phyloP scores from a whole-genome alignment of 2,888 invertebrate species.

The Sesia apiformis region DNA sequence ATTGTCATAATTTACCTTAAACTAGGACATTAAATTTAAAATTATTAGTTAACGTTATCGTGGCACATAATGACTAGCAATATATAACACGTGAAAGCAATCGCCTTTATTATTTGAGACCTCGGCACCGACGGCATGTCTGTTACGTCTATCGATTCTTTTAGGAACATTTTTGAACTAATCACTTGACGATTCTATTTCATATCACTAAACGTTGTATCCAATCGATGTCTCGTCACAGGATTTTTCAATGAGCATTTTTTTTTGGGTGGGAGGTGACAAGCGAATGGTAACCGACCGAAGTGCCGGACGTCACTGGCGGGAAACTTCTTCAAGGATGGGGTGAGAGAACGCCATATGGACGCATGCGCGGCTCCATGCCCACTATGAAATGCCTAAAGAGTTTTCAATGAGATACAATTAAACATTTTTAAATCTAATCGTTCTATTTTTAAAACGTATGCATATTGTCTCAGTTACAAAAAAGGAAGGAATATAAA shows the following conservation, averaged over 20 bases:
- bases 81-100: conserved; percentile 36
- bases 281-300: conserved; percentile 20
- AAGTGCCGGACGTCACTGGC: conserved; percentile 36
- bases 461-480: too few species aligned
- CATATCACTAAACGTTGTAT: background rate
- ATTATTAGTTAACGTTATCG: conserved; percentile 44
- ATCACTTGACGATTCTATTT: background rate
- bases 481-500: too few species aligned
- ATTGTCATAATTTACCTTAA: conserved; percentile 20
- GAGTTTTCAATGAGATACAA: background rate
- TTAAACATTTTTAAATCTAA: too few species aligned
- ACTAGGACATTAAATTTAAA: conserved; percentile 19
- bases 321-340: conserved; percentile 30
- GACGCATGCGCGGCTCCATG: conserved; percentile 48
- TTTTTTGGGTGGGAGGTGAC: conserved; percentile 8
- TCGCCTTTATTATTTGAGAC: conserved; percentile 21
- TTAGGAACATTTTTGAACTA: conserved; percentile 25
- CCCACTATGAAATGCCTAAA: background rate
- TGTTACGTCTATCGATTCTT: conserved; percentile 23
- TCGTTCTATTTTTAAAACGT: too few species aligned
- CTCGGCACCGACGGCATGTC: conserved; percentile 14
- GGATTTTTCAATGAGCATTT: conserved; percentile 10
- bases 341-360: conserved; percentile 21
- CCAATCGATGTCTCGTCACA: conserved; percentile 13
- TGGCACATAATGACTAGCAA: conserved; percentile 52